Evolutionary conservation across 2,888 invertebrate species (phyloP), one percentile per base, ranked within the genome.

Genomic region (Drosophila monieri): DNA sequence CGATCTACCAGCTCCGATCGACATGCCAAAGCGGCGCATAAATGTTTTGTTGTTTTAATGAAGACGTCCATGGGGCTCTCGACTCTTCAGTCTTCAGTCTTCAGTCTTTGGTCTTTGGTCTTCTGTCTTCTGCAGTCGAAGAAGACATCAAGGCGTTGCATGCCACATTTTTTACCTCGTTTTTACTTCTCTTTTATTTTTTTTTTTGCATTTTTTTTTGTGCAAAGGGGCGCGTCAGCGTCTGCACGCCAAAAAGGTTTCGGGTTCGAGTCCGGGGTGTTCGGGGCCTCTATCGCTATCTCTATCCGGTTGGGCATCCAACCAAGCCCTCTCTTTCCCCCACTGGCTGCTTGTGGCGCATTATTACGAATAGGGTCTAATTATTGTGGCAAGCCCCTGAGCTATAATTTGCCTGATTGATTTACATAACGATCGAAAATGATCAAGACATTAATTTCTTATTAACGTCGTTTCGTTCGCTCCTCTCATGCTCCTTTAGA

Each of bases 401-500:
- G 90, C 89, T 90, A 90, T 91, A 91, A 91, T 91, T 91, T 91
- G 90, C 89, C 90, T 91, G 91, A 91, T 91, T 91, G 91, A 91
- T 91, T 91, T 91, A 91, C 91, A 91, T 91, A 91, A 91, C 90
- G 90, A 90, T 90, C 90, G 90, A 90, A 91, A 90, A 91, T 90
- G 90, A 91, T 91, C 90, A 91, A 91, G 90, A 91, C 91, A 90
- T 91, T 91, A 90, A 89, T 88, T 91, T 91, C 89, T 90, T 90
- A 90, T 91, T 91, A 90, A 88, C 88, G 85, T 89, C 80, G 88
- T 55, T 85, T 62, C 76, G 73, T 73, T 67, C 59, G 53, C 23
- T 62, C 39, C 30, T 39, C 49, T 64, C 53, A 43, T 43, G 43
- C 30, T 46, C 35, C 27, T 30, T 18, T 4, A 14, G 43, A 15